These are phyloP conservation scores for Auanema freiburgensis DNA, from an alignment of 2,888 invertebrate species.

Conservation along the genomic window DNA sequence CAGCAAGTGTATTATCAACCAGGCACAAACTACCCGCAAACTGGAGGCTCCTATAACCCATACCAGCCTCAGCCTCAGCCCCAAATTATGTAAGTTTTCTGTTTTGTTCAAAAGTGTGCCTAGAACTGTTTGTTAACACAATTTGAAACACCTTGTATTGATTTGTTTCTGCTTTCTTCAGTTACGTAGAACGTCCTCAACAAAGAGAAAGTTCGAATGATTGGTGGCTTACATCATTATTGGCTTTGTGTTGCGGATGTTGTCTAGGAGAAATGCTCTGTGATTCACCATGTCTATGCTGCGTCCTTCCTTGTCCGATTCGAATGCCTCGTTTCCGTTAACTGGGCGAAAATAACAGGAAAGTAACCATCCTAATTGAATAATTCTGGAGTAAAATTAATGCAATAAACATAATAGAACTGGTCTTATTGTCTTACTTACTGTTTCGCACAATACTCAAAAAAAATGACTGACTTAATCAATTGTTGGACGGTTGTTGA, in stretches of 20 bases:
- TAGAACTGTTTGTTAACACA: no score
- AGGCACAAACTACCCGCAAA: conserved; percentile 31
- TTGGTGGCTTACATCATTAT: conserved; percentile 51
- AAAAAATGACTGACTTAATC: no score
- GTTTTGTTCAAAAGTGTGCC: no score
- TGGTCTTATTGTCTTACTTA: no score
- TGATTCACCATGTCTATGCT: conserved; percentile 46
- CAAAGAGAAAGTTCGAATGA: conserved; percentile 29
- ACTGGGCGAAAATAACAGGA: not conserved
- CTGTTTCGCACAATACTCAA: no score
- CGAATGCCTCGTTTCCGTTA: conserved; percentile 36
- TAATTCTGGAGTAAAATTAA: no score
- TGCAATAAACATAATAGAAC: no score
- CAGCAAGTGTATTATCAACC: conserved; percentile 13
- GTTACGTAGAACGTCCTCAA: conserved; percentile 45
- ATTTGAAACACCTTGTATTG: no score
- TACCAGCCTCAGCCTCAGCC: conserved; percentile 50
- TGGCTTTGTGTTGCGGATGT: conserved; percentile 57
- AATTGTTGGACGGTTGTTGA: no score
- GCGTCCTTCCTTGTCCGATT: conserved; percentile 44
- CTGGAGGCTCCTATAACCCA: conserved; percentile 47
- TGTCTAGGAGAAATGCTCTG: conserved; percentile 49
- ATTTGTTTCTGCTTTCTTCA: conserved; percentile 11
- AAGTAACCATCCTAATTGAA: no score
- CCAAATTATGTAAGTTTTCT: conserved; percentile 52